phyloP scores from a whole-genome alignment of 2,888 invertebrate genomes.

The Athrips mouffetella region DNA sequence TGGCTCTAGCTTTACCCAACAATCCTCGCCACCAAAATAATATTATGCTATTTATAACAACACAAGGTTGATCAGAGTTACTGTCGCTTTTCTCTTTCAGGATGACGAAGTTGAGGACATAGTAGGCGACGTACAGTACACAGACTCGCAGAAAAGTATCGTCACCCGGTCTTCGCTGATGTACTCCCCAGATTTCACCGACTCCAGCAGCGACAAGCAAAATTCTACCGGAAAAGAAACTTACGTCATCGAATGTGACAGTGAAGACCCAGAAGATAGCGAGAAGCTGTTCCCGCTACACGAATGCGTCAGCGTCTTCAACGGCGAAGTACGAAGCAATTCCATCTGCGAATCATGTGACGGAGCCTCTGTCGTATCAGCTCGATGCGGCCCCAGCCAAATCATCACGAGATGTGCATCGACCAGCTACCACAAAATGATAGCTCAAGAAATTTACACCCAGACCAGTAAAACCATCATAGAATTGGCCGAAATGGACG shows the following conservation, averaged over 20 bases:
- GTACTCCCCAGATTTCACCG: slow-evolving; percentile 62
- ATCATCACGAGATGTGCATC: slow-evolving; percentile 13
- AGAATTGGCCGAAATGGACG: slow-evolving; percentile 62
- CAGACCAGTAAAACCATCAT: slow-evolving; percentile 80
- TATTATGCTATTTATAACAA: neutral
- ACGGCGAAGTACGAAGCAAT: slow-evolving; percentile 27
- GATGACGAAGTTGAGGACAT: slow-evolving; percentile 59
- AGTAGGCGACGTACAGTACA: slow-evolving; percentile 52
- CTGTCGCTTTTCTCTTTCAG: neutral
- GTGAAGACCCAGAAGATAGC: slow-evolving; percentile 50
- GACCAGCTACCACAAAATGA: slow-evolving; percentile 31
- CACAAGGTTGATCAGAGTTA: neutral
- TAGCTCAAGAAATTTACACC: slow-evolving; percentile 64
- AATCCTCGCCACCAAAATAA: neutral
- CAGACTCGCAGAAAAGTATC: slow-evolving; percentile 68
- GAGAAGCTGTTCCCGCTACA: slow-evolving; percentile 33
- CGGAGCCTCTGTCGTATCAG: slow-evolving; percentile 25
- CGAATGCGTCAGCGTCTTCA: slow-evolving; percentile 32
- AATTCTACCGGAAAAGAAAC: slow-evolving; percentile 64
- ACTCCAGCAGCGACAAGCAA: slow-evolving; percentile 52
- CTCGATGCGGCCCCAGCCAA: slow-evolving; percentile 23
- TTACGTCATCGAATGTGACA: slow-evolving; percentile 58
- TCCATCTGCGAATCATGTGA: neutral
- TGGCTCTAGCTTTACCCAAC: no score
- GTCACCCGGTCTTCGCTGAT: slow-evolving; percentile 45